Base-by-base conservation (phyloP, 2,888 invertebrate genomes). In the Danaus chrysippus region DNA sequence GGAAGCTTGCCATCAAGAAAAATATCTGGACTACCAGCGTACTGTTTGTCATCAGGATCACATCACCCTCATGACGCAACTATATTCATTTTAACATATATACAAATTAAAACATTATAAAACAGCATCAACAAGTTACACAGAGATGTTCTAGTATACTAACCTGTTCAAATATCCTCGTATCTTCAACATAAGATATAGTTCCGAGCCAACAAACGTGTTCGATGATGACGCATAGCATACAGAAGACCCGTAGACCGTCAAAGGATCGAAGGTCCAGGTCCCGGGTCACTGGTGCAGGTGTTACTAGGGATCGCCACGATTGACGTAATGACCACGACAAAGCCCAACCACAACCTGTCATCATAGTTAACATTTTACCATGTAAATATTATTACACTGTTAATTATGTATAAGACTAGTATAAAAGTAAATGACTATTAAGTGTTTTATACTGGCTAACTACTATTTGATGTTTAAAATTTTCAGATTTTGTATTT, bases 11-110 rank as follows among this genome's bases (percentile, higher is more conserved):
- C 88, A 90, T 87, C 44, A 88, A 74, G 79, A 90, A 89, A 82
- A 90, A 90, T 63, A 87, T 80, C 76, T 90, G 90, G 71, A 90
- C 90, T 73, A 89, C 82, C 73, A 90, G 79, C 52, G 90, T 89
- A 74, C 89, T 86, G 81, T 90, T 90, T 3, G 84, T 79, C 76
- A 89, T 79, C 67, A 89, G 73, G 68, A 87, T 76, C 46, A 77
- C 87, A 67, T 89, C 90, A 3, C 76, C 52, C 0, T 75, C 77
- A 12, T 76, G 76, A 0, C 88, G 85, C 12, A 76, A 78, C 90
- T 88, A 75, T 2, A 56, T 11, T 8, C 2, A 3, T 1, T 34
- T 34, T 34, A 34, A 34, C 23, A 34, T 34, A 34, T 6, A 34
- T 6, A 34, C 2, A 54, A 17, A 17, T 49, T 49, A 17, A 49